Evolutionary conservation across 2,888 invertebrate species (phyloP).

Genomic region (Steinernema scapterisci): DNA sequence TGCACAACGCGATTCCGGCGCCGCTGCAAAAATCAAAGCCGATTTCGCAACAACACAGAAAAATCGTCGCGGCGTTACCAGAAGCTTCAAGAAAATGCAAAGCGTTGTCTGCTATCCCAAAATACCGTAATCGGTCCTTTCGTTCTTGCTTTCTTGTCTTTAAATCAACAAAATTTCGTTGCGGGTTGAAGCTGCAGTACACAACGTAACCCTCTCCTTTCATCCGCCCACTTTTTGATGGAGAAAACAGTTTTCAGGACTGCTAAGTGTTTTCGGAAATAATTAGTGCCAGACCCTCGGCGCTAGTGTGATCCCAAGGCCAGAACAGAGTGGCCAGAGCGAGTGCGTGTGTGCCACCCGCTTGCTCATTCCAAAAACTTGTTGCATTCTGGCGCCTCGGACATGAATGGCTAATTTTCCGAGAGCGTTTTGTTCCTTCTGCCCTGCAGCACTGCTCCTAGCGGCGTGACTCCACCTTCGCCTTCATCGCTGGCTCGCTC

Average conservation of each 20-base stretch:
- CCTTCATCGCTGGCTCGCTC: background rate
- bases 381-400: background rate
- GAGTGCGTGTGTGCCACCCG: no score
- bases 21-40: constrained; percentile 1
- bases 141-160: background rate
- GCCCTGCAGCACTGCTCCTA: background rate
- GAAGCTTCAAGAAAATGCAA: background rate
- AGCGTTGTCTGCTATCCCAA: background rate
- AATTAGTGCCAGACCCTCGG: background rate
- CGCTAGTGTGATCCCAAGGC: background rate
- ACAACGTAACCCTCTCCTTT: background rate
- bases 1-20: constrained; percentile 13
- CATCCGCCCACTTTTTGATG: constrained; percentile 10
- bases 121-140: background rate
- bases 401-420: background rate
- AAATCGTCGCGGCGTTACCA: background rate
- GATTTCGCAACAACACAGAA: constrained; percentile 17
- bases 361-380: no score
- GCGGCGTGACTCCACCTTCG: constrained; percentile 20
- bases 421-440: background rate
- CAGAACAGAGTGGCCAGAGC: background rate
- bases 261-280: background rate
- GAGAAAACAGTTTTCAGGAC: background rate
- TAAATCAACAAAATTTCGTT: background rate
- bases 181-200: background rate